Percentiles rank a stretch among this genome's conserved stretches.
These are phyloP conservation scores for Agapornis roseicollis DNA, from an alignment of 2,113 vertebrate genomes.

Conservation along the genomic window DNA sequence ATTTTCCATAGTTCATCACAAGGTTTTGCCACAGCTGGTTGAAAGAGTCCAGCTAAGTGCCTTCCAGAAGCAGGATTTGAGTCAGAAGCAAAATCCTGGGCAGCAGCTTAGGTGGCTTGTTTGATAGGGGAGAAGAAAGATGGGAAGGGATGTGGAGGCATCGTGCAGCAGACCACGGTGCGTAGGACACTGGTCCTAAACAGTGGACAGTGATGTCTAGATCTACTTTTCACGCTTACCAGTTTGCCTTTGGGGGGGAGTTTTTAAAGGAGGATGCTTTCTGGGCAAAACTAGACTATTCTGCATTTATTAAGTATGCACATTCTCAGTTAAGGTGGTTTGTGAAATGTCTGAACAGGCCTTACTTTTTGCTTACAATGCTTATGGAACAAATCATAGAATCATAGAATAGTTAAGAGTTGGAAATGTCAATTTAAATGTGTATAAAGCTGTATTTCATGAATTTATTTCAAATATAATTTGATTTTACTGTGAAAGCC, in stretches of 20 bases:
- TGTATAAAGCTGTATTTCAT: not conserved
- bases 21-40: rapidly evolving
- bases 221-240: not conserved
- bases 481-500: slow-evolving; percentile 6
- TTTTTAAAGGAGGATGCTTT: not conserved
- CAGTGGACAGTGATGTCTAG: not conserved
- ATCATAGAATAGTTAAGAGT: not conserved
- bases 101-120: not conserved
- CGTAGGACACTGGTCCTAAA: rapidly evolving
- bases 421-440: not conserved
- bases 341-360: not conserved
- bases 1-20: not conserved
- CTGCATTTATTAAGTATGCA: not conserved
- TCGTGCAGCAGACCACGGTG: rapidly evolving
- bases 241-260: rapidly evolving
- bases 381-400: not conserved
- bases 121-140: not conserved
- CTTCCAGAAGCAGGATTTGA: not conserved
- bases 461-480: not conserved
- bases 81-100: not conserved
- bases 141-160: not conserved
- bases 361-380: not conserved
- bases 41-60: not conserved
- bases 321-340: not conserved
- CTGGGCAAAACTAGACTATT: not conserved